Base-by-base conservation (phyloP, 2,797 vertebrate genomes). In the Gallinago stenura region DNA sequence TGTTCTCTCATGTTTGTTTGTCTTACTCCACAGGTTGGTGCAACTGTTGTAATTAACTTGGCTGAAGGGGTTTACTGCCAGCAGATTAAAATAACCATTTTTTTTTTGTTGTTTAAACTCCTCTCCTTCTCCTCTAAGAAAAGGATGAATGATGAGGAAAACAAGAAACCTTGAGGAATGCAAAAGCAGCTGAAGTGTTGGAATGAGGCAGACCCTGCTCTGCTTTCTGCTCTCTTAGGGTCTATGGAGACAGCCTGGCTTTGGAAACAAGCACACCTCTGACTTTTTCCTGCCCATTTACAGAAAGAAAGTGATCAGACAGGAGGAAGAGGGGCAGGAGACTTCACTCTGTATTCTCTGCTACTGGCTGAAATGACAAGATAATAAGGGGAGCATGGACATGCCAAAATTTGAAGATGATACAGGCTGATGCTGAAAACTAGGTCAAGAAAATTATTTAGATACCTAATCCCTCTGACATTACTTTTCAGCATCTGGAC, bases 1-100 rank as follows among this genome's bases (percentile, higher is more conserved):
- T 48, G 79, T 87, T 92, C 66, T 79, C 86, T 95, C 87, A 64
- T 68, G 43, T 81, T 92, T 90, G 51, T 87, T 93, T 93, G 37
- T 46, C 69, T 87, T 80, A 22, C n/a, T 91, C 87, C 64, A 79
- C 60, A 71, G 82, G 70, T 85, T 92, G 89, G 24, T 84, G 60
- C 39, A 83, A 89, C 72, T 33, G n/a, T 54, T 91, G 60, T 25
- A 75, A 94, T 93, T 89, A 76, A 53, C 48, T 79, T 70, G 35
- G 85, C 35, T 78, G 93, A 92, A 83, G 50, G 26, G 46, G 24
- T 77, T 92, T 85, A 77, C 45, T 83, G 57, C n/a, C 33, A 92
- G 45, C 20, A 92, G 79, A 80, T 87, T 81, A 68, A 87, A 92
- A 91, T 70, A 90, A 72, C 62, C 20, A 13, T 25, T 50, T 26